Conservation (phyloP, 2,888 invertebrate genomes). For the Prenolepis imparis region DNA sequence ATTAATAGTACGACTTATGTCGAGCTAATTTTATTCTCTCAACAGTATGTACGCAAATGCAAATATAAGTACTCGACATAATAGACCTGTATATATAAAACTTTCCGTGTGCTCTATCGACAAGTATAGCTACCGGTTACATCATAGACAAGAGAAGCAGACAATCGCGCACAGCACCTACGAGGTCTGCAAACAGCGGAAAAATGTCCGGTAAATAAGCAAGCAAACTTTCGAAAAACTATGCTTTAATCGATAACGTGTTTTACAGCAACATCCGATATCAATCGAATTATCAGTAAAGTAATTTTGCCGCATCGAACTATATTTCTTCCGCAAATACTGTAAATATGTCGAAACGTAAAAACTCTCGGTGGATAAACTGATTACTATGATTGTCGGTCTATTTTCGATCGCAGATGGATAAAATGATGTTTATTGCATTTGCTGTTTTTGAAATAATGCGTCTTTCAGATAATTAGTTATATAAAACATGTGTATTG, state of each 20-base stretch:
- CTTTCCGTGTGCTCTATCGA: background rate
- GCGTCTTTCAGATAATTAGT: background rate
- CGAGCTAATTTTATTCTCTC: slow-evolving; percentile 21
- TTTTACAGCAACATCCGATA: background rate
- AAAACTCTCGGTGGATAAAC: background rate
- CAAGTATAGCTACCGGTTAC: background rate
- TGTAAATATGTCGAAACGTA: background rate
- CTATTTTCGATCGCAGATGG: background rate
- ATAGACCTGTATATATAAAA: background rate
- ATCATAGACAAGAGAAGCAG: slow-evolving; percentile 6
- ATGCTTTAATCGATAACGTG: slow-evolving; percentile 27
- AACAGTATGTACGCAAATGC: too few relatives aligned
- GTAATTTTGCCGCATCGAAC: background rate
- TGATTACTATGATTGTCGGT: background rate
- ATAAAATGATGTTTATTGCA: background rate
- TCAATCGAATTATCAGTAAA: slow-evolving; percentile 26
- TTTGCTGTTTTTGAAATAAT: background rate
- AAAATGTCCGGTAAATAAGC: slow-evolving; percentile 21
- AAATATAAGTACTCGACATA: background rate
- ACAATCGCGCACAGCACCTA: slow-evolving; percentile 14
- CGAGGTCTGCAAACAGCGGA: background rate
- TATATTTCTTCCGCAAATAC: background rate
- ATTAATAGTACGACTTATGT: background rate
- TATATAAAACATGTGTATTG: background rate
- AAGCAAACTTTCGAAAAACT: slow-evolving; percentile 30